Evolutionary conservation across 2,113 vertebrate genomes (phyloP).

Genomic region (Setophaga coronata): DNA sequence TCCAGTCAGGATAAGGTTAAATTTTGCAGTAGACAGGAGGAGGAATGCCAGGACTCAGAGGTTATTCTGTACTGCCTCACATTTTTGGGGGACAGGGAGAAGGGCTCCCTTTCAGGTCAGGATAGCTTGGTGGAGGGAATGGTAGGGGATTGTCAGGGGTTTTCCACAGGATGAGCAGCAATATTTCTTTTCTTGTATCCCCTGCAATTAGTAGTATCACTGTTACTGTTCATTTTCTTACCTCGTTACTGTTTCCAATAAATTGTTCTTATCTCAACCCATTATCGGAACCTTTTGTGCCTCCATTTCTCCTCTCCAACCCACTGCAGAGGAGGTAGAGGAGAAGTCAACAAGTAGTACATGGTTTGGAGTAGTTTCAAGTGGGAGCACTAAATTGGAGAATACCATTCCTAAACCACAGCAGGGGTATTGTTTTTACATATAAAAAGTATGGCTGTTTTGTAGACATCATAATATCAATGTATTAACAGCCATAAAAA

Average conservation of each 20-base stretch:
- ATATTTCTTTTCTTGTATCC: neutral
- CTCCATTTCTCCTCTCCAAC: neutral
- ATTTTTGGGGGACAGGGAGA: neutral
- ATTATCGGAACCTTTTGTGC: neutral
- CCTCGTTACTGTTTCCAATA: neutral
- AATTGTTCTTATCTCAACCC: neutral
- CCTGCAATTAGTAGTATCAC: neutral
- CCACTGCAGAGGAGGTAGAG: neutral
- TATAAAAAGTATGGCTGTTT: neutral
- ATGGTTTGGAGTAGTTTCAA: neutral
- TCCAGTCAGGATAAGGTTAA: neutral
- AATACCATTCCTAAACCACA: neutral
- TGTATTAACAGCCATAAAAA: neutral
- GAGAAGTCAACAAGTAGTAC: rapidly evolving
- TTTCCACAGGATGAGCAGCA: neutral
- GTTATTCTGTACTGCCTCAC: rapidly evolving
- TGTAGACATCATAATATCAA: neutral
- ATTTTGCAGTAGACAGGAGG: neutral
- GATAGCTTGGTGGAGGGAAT: rapidly evolving
- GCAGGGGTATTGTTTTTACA: neutral
- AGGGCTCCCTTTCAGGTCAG: neutral
- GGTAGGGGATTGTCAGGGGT: rapidly evolving
- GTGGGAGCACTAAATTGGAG: neutral
- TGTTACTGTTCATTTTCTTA: neutral
- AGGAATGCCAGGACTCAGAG: neutral